phyloP scores from a whole-genome alignment of 2,888 invertebrate species.

The Drosophila sordidula region DNA sequence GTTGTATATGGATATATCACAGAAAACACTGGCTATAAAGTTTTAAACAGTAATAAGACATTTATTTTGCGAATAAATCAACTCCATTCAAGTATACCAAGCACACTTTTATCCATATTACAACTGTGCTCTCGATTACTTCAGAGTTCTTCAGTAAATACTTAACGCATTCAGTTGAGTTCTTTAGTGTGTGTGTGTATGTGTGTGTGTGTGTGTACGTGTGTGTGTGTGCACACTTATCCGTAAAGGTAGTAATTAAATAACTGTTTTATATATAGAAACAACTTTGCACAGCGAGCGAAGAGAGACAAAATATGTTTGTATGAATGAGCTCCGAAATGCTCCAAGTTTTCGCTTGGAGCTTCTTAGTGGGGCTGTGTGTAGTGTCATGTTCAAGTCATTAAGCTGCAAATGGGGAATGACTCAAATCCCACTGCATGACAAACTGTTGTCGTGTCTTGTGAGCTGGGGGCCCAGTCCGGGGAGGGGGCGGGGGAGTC shows the following conservation, averaged over 20 bases:
- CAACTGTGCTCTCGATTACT: constrained; percentile 32
- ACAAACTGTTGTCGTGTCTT: constrained; percentile 42
- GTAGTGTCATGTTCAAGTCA: constrained; percentile 66
- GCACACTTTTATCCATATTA: constrained; percentile 32
- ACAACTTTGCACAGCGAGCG: constrained; percentile 22
- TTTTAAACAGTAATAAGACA: constrained; percentile 3
- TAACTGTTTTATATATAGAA: constrained; percentile 40
- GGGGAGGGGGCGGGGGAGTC: neutral
- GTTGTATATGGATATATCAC: constrained; percentile 56
- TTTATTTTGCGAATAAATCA: constrained; percentile 9
- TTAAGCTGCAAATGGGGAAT: constrained; percentile 64
- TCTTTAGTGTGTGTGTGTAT: constrained; percentile 5
- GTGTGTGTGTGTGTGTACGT: constrained; percentile 5
- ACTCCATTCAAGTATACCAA: constrained; percentile 13
- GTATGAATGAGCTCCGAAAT: constrained; percentile 54
- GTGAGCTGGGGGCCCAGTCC: no score
- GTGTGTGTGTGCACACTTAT: constrained; percentile 18
- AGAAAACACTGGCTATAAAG: constrained; percentile 54
- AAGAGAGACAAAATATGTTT: constrained; percentile 39
- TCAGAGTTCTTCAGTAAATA: constrained; percentile 3
- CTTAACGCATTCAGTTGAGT: neutral
- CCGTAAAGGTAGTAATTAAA: constrained; percentile 39
- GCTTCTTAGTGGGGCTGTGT: constrained; percentile 18
- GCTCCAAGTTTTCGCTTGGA: constrained; percentile 26
- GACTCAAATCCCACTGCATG: constrained; percentile 62